A percentile compares a stretch with the other conserved stretches of the same genome.
phyloP scores from a whole-genome alignment of 1,140 invertebrate genomes.

The Harlomillsia oculata region DNA sequence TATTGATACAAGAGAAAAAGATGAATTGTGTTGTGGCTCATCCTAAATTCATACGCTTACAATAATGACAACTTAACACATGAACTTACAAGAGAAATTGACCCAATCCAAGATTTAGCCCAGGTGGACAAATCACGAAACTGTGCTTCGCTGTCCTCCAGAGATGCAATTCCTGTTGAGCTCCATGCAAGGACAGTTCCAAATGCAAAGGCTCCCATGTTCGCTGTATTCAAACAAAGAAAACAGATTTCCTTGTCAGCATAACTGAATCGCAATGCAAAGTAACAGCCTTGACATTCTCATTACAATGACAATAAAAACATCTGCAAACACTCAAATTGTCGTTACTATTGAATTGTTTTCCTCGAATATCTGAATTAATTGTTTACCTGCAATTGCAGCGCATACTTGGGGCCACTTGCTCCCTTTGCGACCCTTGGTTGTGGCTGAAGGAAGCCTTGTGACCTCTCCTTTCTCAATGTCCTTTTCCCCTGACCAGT shows the following conservation, averaged over 20 bases:
- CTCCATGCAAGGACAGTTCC: conserved; percentile 21
- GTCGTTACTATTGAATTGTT: neutral
- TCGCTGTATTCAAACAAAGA: conserved; percentile 1
- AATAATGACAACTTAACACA: neutral
- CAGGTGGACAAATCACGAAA: conserved; percentile 3
- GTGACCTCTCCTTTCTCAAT: no score
- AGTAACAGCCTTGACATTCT: neutral
- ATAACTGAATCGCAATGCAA: no score
- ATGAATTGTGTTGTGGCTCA: neutral
- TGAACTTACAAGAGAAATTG: conserved; percentile 22
- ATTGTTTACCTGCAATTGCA: conserved; percentile 13
- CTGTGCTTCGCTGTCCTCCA: conserved; percentile 6
- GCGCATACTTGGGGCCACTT: conserved; percentile 7
- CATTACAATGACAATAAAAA: neutral
- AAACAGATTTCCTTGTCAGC: no score
- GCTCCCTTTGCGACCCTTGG: neutral
- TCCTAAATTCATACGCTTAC: neutral
- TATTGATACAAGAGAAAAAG: neutral
- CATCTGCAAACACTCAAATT: neutral
- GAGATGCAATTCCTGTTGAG: conserved; percentile 13
- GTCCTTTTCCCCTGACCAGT: no score
- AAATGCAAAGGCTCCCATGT: conserved; percentile 22
- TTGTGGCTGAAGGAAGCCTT: no score
- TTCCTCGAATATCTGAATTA: neutral
- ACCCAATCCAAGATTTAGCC: conserved; percentile 26